Evolutionary conservation across 2,888 invertebrate genomes (phyloP), one percentile per base, ranked within the genome.

Genomic region (Rotaria macrura): DNA sequence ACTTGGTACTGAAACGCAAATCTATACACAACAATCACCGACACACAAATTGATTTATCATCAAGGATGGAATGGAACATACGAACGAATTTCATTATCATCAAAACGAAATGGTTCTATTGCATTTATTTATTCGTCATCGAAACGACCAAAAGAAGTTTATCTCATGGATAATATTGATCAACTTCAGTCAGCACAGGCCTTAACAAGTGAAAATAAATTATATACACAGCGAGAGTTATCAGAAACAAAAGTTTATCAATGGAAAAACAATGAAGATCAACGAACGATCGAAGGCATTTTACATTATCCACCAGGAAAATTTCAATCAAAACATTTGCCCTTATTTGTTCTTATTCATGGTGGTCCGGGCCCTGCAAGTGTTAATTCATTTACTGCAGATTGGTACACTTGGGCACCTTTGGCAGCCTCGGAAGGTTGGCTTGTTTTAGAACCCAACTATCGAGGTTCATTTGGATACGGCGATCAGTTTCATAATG

Each of bases 371-470:
- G 10, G 23, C 25, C 20, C 38, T 20, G 40, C 74, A 40, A 74
- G 74, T 40, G 7, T 5, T 20, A 74, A 74, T 74, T 20, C 10
- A 38, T 74, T 74, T 25, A 40, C 5, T 25, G 74, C 74, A 40
- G 74, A 23, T 3, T 74, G 74, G 74, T 74, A 74, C 74, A 74
- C 38, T 74, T 74, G 40, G 74, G 74, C 40, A 20, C 74, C 40
- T 40, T 74, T 74, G 20, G 74, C 74, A 20, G 74, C 74, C 3
- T 23, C 74, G 40, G 40, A 74, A 40, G 74, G 74, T 74, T 74
- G 74, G 74, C 74, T 74, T 23, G 74, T 74, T 74, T 40, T 74
- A 38, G 74, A 74, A 74, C 74, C 74, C 5, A 74, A 74, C 40
- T 74, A 40, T 74, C 38, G 74, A 40, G 74, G 74, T 20, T 74